Conservation (phyloP, 2,797 vertebrate species). For the Chromis chromis region DNA sequence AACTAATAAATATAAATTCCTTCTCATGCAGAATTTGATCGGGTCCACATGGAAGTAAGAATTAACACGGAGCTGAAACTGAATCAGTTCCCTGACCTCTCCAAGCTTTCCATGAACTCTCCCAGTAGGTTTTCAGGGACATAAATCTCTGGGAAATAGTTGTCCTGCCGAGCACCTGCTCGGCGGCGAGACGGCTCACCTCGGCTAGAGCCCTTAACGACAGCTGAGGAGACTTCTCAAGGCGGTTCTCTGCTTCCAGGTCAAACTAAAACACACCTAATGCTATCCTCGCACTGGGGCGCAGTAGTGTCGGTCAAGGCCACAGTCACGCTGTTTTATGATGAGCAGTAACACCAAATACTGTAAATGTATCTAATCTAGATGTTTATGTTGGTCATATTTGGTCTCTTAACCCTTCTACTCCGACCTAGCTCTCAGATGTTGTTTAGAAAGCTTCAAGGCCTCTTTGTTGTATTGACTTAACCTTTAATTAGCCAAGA, state of each 20-base stretch:
- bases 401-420: constrained; percentile 38
- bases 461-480: constrained; percentile 66
- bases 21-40: constrained; percentile 40
- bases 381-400: constrained; percentile 50
- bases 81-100: constrained; percentile 62
- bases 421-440: constrained; percentile 12
- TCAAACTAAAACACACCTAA: constrained; percentile 57
- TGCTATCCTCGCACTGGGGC: constrained; percentile 11
- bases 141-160: constrained; percentile 79
- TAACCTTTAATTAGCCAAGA: constrained; percentile 75
- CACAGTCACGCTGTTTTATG: constrained; percentile 57
- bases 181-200: constrained; percentile 62
- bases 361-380: constrained; percentile 49
- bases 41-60: constrained; percentile 48
- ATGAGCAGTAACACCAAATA: constrained; percentile 40
- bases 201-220: constrained; percentile 57
- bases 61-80: constrained; percentile 63
- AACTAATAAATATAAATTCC: constrained; percentile 19
- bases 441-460: constrained; percentile 53
- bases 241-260: constrained; percentile 49
- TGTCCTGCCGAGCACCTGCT: constrained; percentile 67
- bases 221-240: constrained; percentile 61
- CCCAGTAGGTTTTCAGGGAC: constrained; percentile 63
- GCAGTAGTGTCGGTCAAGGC: constrained; percentile 53
- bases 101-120: constrained; percentile 70